A percentile compares a stretch with the other conserved stretches of the same genome.
Evolutionary conservation across 2,888 invertebrate genomes (phyloP).

Genomic region (Hyles lineata): DNA sequence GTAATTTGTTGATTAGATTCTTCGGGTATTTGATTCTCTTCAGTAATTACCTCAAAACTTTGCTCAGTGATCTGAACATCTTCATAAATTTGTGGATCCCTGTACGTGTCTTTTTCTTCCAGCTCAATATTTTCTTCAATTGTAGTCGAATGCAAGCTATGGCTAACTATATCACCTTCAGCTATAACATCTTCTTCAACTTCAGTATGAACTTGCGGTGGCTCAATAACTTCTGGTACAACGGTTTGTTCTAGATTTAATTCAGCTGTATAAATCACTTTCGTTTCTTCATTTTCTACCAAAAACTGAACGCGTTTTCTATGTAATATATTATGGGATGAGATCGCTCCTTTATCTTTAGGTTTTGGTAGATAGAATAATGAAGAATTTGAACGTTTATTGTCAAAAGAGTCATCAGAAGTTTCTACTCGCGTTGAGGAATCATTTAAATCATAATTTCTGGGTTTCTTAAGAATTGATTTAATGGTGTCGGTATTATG

Average conservation of each 20-base stretch:
- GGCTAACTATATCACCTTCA: slow-evolving; percentile 75
- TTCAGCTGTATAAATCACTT: slow-evolving; percentile 79
- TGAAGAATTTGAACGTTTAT: slow-evolving; percentile 71
- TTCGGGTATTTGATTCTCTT: slow-evolving; percentile 37
- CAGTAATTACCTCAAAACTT: slow-evolving; percentile 15
- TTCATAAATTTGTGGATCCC: slow-evolving; percentile 47
- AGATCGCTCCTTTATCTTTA: slow-evolving; percentile 65
- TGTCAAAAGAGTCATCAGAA: slow-evolving; percentile 64
- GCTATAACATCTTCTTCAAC: slow-evolving; percentile 65
- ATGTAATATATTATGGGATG: slow-evolving; percentile 70
- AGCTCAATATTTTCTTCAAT: slow-evolving; percentile 53
- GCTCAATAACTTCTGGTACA: slow-evolving; percentile 52
- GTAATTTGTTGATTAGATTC: slow-evolving; percentile 34
- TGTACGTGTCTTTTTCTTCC: slow-evolving; percentile 51
- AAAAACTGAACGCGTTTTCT: slow-evolving; percentile 90
- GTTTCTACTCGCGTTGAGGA: slow-evolving; percentile 59
- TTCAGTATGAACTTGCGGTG: slow-evolving; percentile 47
- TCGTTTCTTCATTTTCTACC: slow-evolving; percentile 86
- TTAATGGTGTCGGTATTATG: slow-evolving; percentile 80
- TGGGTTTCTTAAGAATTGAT: slow-evolving; percentile 86
- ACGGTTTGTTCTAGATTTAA: slow-evolving; percentile 71
- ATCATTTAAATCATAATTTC: slow-evolving; percentile 66
- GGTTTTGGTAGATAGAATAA: slow-evolving; percentile 87
- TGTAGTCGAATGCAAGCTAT: slow-evolving; percentile 57
- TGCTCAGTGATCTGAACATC: slow-evolving; percentile 45